phyloP scores from a whole-genome alignment of 2,113 vertebrate genomes.

The Oophaga pumilio region DNA sequence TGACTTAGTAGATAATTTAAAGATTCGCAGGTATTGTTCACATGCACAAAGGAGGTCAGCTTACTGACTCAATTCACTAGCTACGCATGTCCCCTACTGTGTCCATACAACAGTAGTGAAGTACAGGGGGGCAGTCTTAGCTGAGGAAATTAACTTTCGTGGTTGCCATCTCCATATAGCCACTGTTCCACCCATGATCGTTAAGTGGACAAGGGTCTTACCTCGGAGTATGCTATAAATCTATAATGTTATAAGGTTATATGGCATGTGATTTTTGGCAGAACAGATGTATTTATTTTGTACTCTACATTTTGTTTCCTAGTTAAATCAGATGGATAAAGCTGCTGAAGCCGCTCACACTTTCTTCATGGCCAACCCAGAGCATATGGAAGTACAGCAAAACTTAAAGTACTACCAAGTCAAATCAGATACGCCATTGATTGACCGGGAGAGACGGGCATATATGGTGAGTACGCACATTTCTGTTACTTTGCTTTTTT shows the following conservation, averaged over 20 bases:
- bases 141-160: no score
- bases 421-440: constrained; percentile 70
- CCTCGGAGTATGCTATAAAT: neutral
- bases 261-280: neutral
- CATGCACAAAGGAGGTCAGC: no score
- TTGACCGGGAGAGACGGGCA: constrained; percentile 82
- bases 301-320: neutral
- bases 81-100: no score
- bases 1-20: no score
- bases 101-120: no score
- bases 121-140: no score
- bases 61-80: no score
- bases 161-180: neutral
- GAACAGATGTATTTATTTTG: neutral
- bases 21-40: no score
- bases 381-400: constrained; percentile 91
- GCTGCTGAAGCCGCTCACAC: constrained; percentile 92
- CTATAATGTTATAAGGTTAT: neutral
- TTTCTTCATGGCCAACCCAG: constrained; percentile 95
- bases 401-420: constrained; percentile 86
- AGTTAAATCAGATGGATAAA: constrained; percentile 87
- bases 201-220: neutral
- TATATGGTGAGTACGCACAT: constrained; percentile 82
- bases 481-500: neutral
- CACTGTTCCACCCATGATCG: neutral